Base-by-base conservation (phyloP, 2,113 vertebrate genomes). In the Clinocottus analis region DNA sequence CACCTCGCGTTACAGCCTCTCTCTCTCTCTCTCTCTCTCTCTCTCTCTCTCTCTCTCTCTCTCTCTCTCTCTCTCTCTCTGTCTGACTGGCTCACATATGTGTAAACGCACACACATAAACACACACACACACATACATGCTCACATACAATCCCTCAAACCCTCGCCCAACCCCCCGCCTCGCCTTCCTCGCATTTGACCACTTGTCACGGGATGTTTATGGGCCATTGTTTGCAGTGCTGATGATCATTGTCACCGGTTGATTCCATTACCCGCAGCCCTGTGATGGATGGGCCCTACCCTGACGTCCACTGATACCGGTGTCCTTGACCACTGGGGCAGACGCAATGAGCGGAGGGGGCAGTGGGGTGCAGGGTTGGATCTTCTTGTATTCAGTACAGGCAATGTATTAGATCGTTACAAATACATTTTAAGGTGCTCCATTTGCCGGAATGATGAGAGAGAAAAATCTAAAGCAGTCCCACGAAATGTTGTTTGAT, bases 231-330 rank as follows among this genome's bases (percentile, higher is more conserved):
- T 94, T 94, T 94, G 93, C 90, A 55, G 89, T 85, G 91, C 89
- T 95, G 94, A 94, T 94, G 93, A 93, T 94, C 94, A 94, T 92
- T 93, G 94, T 94, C 94, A 94, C 81, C 37, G 92, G 82, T 92
- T 93, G 88, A 92, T 94, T 94, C 93, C 93, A 94, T 94, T 94
- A 94, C 94, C 92, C 88, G 89, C 75, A 79, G 84, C 49, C 81
- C 60, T 59, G 86, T 95, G 95, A 95, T 95, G 91, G 93, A 95
- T 95, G 91, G 90, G 77, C 69, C 83, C 87, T 85, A 84, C 89
- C 88, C 88, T 86, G 85, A 90, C 88, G 74, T 82, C 85, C 81
- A 85, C 90, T 93, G 92, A 94, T 94, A 92, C 27, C 85, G 70
- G 89, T 91, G 94, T 95, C 94, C 94, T 95, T 95, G 94, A 94